phyloP scores from a whole-genome alignment of 2,113 vertebrate genomes.

The Hemiprocne comata region DNA sequence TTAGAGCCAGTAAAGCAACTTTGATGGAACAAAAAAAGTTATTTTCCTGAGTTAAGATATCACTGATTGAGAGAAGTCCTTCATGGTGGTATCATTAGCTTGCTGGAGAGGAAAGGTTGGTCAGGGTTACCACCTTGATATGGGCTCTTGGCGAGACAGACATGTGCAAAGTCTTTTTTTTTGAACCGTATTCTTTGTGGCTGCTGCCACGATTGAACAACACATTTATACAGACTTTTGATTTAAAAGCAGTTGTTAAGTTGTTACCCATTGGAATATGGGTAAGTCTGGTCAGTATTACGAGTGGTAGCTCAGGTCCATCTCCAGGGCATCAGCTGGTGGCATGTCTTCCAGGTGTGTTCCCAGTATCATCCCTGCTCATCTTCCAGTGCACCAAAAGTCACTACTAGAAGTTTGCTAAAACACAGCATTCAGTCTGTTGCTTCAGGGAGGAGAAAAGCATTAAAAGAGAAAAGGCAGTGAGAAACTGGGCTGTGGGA shows the following conservation, averaged over 20 bases:
- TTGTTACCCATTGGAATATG: background rate
- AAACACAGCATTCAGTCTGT: background rate
- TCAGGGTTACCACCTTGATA: background rate
- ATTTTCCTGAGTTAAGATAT: background rate
- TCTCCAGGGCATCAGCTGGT: background rate
- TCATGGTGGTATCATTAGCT: background rate
- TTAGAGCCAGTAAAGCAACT: background rate
- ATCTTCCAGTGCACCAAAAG: background rate
- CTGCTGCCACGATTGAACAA: background rate
- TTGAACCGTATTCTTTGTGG: background rate
- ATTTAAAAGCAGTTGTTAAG: background rate
- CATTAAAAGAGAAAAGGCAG: background rate
- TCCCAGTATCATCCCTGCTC: background rate
- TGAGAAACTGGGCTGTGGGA: background rate
- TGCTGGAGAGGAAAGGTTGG: background rate
- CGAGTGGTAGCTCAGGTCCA: background rate
- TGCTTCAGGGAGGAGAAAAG: background rate
- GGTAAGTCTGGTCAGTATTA: background rate
- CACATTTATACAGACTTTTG: background rate
- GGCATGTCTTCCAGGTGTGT: fast-evolving
- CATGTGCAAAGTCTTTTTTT: background rate
- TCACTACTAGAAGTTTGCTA: background rate
- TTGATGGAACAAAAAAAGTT: background rate
- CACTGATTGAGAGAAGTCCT: background rate
- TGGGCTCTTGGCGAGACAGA: background rate